phyloP scores from a whole-genome alignment of 2,888 invertebrate species.

The Tromatobia lineatoria region DNA sequence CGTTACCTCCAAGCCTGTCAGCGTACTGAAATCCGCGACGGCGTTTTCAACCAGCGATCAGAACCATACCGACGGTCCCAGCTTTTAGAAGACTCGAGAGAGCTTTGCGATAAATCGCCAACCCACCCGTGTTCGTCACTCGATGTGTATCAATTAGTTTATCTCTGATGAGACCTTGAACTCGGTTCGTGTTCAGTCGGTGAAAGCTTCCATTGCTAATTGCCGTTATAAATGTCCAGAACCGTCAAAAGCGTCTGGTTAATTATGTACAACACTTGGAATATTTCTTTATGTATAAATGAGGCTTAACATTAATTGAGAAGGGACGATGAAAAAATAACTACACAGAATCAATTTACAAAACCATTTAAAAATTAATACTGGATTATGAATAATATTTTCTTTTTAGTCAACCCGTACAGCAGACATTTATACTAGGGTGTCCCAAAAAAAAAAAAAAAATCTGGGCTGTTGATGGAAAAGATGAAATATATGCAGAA shows the following conservation, averaged over 20 bases:
- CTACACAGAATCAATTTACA: too few relatives aligned
- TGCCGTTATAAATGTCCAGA: not conserved
- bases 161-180: not conserved
- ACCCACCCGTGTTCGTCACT: not conserved
- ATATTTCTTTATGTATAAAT: too few relatives aligned
- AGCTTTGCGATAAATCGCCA: not conserved
- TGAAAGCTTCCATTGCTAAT: not conserved
- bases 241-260: not conserved
- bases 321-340: too few relatives aligned
- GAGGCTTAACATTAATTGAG: too few relatives aligned
- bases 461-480: too few relatives aligned
- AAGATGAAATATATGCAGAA: too few relatives aligned
- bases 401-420: too few relatives aligned
- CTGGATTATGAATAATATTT: too few relatives aligned
- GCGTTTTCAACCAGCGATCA: constrained; percentile 22
- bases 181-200: not conserved
- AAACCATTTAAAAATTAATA: too few relatives aligned
- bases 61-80: not conserved
- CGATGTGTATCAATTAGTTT: not conserved
- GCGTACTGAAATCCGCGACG: constrained; percentile 47
- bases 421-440: too few relatives aligned
- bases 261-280: not conserved
- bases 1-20: constrained; percentile 52
- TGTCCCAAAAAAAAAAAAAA: too few relatives aligned
- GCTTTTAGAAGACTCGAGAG: not conserved